Base-by-base conservation (phyloP, 1,140 invertebrate genomes). In the Diprion similis region DNA sequence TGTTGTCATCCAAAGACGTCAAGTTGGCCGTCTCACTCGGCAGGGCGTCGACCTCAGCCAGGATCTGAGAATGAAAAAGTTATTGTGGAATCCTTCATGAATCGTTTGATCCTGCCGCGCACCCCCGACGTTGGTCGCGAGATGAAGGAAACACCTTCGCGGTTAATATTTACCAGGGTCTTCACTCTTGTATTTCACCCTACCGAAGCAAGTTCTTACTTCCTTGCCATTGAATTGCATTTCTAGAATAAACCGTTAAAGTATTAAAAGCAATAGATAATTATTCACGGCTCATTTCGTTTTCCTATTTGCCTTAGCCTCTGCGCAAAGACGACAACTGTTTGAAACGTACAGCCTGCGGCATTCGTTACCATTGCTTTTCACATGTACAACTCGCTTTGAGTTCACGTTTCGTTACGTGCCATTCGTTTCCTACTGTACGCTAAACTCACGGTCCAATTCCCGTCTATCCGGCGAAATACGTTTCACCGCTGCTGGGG, bases 241-340 rank as follows among this genome's bases (percentile, higher is more conserved):
- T 46, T 48, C 73, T 71, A 70, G 74, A 79, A 59, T 15, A 59
- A 78, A 80, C 75, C 77, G 66, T 80, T 4, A 77, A 81, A 76
- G 77, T 76, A 83, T 83, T 84, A 83, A 80, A 79, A 79, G 77
- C 78, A 81, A 83, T 83, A 80, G 81, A 83, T 82, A 82, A 83
- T 83, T 83, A 79, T 83, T 80, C 82, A 82, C 82, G 80, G 77
- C 82, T 83, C 81, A 79, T 84, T 83, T 82, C 78, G 76, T 82
- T 84, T 83, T 84, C 83, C 78, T 78, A 83, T 83, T 84, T 83
- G 79, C 82, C 80, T 78, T 76, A 74, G 77, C 74, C 71, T 77
- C 76, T 71, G 73, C 18, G 6, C 10, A 71, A 73, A 17, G 71
- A 71, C 72, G n/a, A 48, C 68, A 45, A 37, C 24, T 37, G 24